A percentile compares a stretch with the other conserved stretches of the same genome.
Conservation (phyloP, 1,140 invertebrate genomes). For the Drosophila sproati region DNA sequence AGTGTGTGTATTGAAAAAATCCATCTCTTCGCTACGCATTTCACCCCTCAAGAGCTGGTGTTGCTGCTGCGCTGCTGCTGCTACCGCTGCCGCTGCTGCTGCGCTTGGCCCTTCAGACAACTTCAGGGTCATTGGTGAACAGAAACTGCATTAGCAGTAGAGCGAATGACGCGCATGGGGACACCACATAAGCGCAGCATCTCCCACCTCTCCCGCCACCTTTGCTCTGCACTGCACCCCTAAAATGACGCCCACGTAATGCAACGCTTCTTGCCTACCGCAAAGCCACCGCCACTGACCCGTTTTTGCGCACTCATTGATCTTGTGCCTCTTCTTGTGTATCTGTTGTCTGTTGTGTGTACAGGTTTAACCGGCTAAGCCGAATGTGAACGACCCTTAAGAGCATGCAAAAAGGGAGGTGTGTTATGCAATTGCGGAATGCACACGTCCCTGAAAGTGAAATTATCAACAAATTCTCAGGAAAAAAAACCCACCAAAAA, state of each 20-base stretch:
- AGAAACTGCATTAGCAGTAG: constrained; percentile 14
- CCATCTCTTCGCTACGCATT: constrained; percentile 80
- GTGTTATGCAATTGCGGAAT: constrained; percentile 48
- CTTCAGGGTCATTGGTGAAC: constrained; percentile 62
- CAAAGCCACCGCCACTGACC: constrained; percentile 48
- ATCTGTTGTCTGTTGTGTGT: constrained; percentile 59
- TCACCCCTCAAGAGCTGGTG: constrained; percentile 68
- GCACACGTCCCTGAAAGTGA: constrained; percentile 33
- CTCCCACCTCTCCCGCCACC: constrained; percentile 2
- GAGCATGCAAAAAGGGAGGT: constrained; percentile 21
- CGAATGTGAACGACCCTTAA: constrained; percentile 60
- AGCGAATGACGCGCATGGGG: constrained; percentile 18
- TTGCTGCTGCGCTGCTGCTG: constrained; percentile 18
- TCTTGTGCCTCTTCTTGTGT: constrained; percentile 72
- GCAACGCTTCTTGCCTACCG: constrained; percentile 42
- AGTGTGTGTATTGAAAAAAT: constrained; percentile 74
- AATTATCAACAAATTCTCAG: background rate
- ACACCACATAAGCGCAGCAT: background rate
- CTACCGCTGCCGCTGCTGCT: constrained; percentile 17
- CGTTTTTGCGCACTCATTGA: constrained; percentile 57
- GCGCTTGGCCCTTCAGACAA: constrained; percentile 43
- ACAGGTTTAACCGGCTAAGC: constrained; percentile 64
- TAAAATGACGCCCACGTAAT: constrained; percentile 42
- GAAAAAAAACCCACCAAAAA: background rate
- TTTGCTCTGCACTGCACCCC: constrained; percentile 9